Conservation (phyloP, 2,888 invertebrate genomes). For the Cheilosia vernalis region DNA sequence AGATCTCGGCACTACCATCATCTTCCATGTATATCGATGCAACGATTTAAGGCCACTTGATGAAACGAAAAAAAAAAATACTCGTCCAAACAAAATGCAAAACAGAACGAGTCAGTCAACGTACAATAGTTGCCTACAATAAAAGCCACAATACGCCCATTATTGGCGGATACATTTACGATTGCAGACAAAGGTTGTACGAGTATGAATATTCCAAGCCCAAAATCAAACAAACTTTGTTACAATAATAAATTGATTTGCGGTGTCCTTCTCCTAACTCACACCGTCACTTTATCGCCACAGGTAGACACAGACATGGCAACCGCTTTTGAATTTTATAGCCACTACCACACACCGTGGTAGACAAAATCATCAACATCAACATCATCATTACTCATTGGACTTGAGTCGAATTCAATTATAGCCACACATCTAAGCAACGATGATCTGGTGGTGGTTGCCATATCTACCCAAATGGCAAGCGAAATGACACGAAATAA, state of each 20-base stretch:
- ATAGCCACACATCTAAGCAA: slow-evolving; percentile 37
- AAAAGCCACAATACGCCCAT: slow-evolving; percentile 75
- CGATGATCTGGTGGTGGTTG: slow-evolving; percentile 15
- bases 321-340: slow-evolving; percentile 51
- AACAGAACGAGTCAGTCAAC: slow-evolving; percentile 22
- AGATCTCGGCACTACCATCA: slow-evolving; percentile 61
- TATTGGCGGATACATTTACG: slow-evolving; percentile 66
- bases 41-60: slow-evolving; percentile 70
- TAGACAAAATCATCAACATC: slow-evolving; percentile 48
- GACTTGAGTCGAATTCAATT: slow-evolving; percentile 60
- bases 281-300: neutral
- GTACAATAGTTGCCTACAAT: slow-evolving; percentile 66
- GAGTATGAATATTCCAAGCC: slow-evolving; percentile 39
- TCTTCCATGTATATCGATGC: slow-evolving; percentile 47
- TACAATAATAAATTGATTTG: slow-evolving; percentile 75
- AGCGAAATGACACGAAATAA: slow-evolving; percentile 36
- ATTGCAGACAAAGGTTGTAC: slow-evolving; percentile 39
- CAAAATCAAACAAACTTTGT: slow-evolving; percentile 71
- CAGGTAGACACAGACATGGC: slow-evolving; percentile 6
- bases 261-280: slow-evolving; percentile 56
- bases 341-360: slow-evolving; percentile 21
- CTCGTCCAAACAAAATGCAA: slow-evolving; percentile 27
- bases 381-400: slow-evolving; percentile 64
- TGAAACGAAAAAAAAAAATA: slow-evolving; percentile 18
- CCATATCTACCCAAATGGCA: slow-evolving; percentile 18